Evolutionary conservation across 2,888 invertebrate genomes (phyloP).

Genomic region (Escarpia spicata): DNA sequence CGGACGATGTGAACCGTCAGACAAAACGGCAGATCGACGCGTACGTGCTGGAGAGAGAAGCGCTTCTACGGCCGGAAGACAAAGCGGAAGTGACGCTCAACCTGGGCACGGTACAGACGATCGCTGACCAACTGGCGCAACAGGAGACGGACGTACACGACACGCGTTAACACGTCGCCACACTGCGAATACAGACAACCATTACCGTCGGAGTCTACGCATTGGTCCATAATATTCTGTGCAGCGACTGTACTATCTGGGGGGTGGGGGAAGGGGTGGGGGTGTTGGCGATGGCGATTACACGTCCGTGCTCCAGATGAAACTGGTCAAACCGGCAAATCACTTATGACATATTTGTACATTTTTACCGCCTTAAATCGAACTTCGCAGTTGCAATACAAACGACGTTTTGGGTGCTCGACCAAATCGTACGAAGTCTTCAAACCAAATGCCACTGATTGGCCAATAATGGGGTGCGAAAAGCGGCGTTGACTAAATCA

Average conservation of each 20-base stretch:
- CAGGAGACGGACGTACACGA: neutral
- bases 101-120: slow-evolving; percentile 19
- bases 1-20: slow-evolving; percentile 17
- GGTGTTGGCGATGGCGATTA: no score
- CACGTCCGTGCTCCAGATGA: no score
- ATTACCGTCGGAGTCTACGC: neutral
- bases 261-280: no score
- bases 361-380: no score
- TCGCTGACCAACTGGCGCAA: neutral
- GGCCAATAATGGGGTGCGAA: no score
- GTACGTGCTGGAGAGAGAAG: neutral
- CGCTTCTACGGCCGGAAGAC: neutral
- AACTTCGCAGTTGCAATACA: no score
- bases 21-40: slow-evolving; percentile 18
- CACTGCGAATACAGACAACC: neutral
- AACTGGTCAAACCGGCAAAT: no score
- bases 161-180: neutral
- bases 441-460: no score
- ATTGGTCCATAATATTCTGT: neutral
- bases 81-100: neutral
- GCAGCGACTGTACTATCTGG: neutral
- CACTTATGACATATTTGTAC: no score
- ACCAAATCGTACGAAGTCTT: no score
- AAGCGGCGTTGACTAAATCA: no score
- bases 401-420: no score